These are phyloP conservation scores for Scelioninae gen. 1 DNA, from an alignment of 2,888 invertebrate species.

Conservation along the genomic window DNA sequence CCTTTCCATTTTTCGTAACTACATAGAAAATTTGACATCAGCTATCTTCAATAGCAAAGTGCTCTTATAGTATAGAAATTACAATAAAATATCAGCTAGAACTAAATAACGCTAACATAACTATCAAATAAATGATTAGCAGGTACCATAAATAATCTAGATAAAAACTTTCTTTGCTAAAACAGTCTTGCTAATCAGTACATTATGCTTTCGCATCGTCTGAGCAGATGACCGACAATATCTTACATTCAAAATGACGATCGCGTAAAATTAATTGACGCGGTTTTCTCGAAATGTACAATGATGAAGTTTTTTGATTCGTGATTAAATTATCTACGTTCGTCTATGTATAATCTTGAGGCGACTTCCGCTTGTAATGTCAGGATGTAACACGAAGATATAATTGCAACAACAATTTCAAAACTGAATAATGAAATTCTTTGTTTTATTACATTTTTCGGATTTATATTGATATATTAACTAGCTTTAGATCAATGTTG, in stretches of 20 bases:
- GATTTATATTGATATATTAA: background rate
- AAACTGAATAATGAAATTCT: slow-evolving; percentile 10
- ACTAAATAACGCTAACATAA: slow-evolving; percentile 14
- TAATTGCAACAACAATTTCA: slow-evolving; percentile 12
- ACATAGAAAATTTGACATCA: background rate
- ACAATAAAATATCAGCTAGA: slow-evolving; percentile 2
- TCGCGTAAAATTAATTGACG: slow-evolving; percentile 10
- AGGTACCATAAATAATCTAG: slow-evolving; percentile 31
- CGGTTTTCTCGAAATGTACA: slow-evolving; percentile 4
- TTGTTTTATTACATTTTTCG: slow-evolving; percentile 15
- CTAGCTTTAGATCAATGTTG: background rate
- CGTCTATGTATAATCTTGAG: slow-evolving; percentile 8
- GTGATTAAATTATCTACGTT: slow-evolving; percentile 26
- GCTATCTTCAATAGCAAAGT: slow-evolving; percentile 19
- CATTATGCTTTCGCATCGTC: slow-evolving; percentile 32
- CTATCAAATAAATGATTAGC: slow-evolving; percentile 25
- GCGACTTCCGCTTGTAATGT: slow-evolving; percentile 1
- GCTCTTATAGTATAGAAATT: slow-evolving; percentile 5
- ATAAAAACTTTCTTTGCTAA: slow-evolving; percentile 15
- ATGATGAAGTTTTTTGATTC: slow-evolving; percentile 7
- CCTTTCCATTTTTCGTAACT: background rate
- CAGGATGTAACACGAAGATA: slow-evolving; percentile 27
- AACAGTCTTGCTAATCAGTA: slow-evolving; percentile 53
- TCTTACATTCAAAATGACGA: background rate
- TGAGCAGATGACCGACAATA: background rate